Evolutionary conservation across 2,888 invertebrate genomes (phyloP).

Genomic region (Seira ritae): DNA sequence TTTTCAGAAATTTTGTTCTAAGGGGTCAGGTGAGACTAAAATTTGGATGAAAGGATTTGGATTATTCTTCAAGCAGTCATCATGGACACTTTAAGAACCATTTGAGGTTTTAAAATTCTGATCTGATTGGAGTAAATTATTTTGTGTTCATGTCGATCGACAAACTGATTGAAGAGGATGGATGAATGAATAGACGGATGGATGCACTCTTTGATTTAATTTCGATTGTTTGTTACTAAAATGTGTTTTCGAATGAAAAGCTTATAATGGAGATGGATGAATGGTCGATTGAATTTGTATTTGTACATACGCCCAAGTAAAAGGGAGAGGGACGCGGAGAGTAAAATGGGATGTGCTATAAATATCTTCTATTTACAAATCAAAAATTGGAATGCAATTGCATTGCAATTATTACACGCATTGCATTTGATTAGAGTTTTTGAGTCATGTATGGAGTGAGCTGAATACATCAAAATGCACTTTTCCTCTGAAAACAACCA

Average conservation of each 20-base stretch:
- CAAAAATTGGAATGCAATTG: background rate
- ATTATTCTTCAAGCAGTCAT: too few relatives aligned
- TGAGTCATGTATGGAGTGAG: background rate
- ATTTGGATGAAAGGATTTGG: too few relatives aligned
- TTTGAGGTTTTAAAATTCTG: too few relatives aligned
- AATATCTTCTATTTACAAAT: background rate
- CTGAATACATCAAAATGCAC: background rate
- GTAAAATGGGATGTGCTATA: too few relatives aligned
- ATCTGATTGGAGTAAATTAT: too few relatives aligned
- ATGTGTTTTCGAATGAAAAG: background rate
- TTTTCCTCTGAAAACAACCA: background rate
- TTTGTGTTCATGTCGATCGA: background rate
- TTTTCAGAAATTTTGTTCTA: too few relatives aligned
- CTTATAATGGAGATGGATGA: conserved; percentile 11
- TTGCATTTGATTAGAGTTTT: background rate
- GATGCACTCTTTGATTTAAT: conserved; percentile 14
- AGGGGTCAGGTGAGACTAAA: too few relatives aligned
- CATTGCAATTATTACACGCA: too few relatives aligned
- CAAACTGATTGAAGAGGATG: conserved; percentile 15
- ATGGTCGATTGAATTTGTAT: background rate
- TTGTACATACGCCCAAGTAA: background rate
- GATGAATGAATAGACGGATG: background rate
- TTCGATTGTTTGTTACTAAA: conserved; percentile 11
- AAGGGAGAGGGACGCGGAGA: background rate
- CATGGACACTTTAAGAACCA: too few relatives aligned